These are phyloP conservation scores for Caracal caracal DNA, from an alignment of 2,113 vertebrate species.

Conservation along the genomic window DNA sequence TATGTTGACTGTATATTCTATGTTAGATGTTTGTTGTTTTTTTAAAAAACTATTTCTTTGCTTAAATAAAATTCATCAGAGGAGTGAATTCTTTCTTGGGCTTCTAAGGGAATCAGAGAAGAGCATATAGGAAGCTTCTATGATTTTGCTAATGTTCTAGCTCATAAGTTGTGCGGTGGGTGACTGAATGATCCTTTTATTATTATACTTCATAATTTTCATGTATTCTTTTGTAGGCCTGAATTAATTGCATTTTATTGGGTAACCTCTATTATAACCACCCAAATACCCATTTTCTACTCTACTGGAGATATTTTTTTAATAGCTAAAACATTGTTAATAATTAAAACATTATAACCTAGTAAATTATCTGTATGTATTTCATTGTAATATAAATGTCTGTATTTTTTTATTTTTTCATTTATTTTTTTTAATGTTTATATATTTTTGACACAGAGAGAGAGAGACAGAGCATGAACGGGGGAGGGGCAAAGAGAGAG, in stretches of 20 bases:
- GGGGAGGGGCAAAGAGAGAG: too few species aligned
- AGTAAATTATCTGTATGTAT: not conserved
- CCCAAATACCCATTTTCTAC: not conserved
- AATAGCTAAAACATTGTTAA: not conserved
- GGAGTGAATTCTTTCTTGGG: not conserved
- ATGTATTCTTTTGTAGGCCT: not conserved
- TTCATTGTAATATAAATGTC: not conserved
- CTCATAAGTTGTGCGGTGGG: not conserved
- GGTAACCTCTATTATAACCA: not conserved
- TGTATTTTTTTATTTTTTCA: not conserved
- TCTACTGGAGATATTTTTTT: not conserved
- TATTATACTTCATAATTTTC: not conserved
- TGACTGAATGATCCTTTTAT: constrained; percentile 1
- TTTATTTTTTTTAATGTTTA: too few species aligned
- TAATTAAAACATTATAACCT: not conserved
- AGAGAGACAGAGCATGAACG: too few species aligned
- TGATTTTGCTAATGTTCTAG: constrained; percentile 14
- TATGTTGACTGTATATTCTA: not conserved
- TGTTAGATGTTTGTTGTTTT: not conserved
- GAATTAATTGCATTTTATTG: constrained; percentile 22
- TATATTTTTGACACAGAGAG: too few species aligned
- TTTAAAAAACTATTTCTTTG: not conserved
- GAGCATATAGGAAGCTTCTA: not conserved
- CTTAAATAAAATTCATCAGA: not conserved
- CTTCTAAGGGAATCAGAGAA: not conserved